Base-by-base conservation (phyloP, 2,113 vertebrate genomes). In the Poeciliopsis occidentalis region DNA sequence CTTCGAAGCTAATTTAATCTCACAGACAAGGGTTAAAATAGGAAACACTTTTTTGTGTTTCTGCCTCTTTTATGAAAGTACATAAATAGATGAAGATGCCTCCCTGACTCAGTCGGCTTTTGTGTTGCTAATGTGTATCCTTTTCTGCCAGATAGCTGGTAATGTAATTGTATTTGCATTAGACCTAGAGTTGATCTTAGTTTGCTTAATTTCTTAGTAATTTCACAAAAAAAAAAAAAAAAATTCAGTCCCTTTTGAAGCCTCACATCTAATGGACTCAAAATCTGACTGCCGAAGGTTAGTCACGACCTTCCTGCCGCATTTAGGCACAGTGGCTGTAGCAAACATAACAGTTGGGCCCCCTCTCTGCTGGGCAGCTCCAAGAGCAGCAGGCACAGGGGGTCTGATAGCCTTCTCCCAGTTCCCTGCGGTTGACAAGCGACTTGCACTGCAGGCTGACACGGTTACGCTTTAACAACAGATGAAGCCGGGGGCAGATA, bases 351-450 rank as follows among this genome's bases (percentile, higher is more conserved):
- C 71, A 63, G 77, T 51, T 69, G 78, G 69, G 67, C 32, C 63
- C 65, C 57, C 51, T 37, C 57, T 64, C 66, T 72, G 71, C 29
- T 34, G 75, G 67, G 79, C 64, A 80, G 78, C 84, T 72, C 76
- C 74, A 72, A 71, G 71, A 88, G 67, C 75, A 76, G 79, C 75
- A 71, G 71, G 79, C 72, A 63, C 75, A 6, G 72, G 51, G 85
- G 83, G 65, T 82, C 85, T 79, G 85, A 84, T 85, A 75, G 78
- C 84, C 79, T 76, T 89, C 91, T 88, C 79, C 69, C 31, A 87
- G 76, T 78, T 79, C 67, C 51, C 54, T 62, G 80, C 60, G 75
- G 78, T 65, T 92, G 92, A 93, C 90, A 89, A 86, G 86, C 76
- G 19, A 78, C 87, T 79, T 57, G 44, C 71, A 57, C 76, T 51